Percentiles rank a stretch among this genome's conserved stretches.
Evolutionary conservation across 2,113 vertebrate genomes (phyloP).

Genomic region (Oostethus manadensis): DNA sequence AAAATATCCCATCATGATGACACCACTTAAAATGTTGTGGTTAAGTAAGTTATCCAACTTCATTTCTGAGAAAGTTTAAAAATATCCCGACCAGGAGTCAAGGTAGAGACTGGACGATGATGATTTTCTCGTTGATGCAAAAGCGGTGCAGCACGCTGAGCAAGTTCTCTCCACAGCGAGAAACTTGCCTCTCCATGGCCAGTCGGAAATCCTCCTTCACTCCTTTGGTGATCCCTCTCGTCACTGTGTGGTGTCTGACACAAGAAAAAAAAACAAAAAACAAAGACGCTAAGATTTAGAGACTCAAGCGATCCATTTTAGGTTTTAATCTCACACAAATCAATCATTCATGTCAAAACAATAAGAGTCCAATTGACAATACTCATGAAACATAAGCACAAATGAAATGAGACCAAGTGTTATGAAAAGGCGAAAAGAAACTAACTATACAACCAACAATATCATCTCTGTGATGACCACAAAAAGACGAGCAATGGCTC

Average conservation of each 20-base stretch:
- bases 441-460: conserved; percentile 36
- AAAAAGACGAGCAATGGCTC: conserved; percentile 58
- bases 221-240: conserved; percentile 95
- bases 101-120: conserved; percentile 89
- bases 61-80: conserved; percentile 6
- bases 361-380: conserved; percentile 11
- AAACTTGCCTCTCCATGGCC: conserved; percentile 98
- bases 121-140: conserved; percentile 95
- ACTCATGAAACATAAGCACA: conserved; percentile 54
- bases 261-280: conserved; percentile 5
- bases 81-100: conserved; percentile 33
- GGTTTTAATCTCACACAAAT: conserved; percentile 10
- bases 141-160: conserved; percentile 88
- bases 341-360: conserved; percentile 13
- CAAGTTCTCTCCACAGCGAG: conserved; percentile 88
- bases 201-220: conserved; percentile 98
- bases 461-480: conserved; percentile 54
- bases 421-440: conserved; percentile 54
- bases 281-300: conserved; percentile 15
- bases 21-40: conserved; percentile 14
- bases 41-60: conserved; percentile 12
- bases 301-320: background rate
- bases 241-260: conserved; percentile 94
- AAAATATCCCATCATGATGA: conserved; percentile 20
- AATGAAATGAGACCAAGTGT: conserved; percentile 62